Conservation (phyloP, 2,888 invertebrate genomes). For the Helicoverpa assulta region DNA sequence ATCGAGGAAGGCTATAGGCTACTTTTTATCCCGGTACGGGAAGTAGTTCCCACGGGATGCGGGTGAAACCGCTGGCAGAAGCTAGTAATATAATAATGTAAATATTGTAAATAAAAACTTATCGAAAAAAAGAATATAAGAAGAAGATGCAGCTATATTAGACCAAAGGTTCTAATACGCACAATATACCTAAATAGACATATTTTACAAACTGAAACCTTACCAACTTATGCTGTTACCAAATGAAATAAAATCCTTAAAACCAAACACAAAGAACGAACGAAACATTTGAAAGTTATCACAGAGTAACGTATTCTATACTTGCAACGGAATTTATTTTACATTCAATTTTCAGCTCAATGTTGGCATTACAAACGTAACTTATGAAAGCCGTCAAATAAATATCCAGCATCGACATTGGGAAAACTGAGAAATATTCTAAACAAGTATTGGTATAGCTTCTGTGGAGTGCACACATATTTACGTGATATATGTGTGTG, state of each 20-base stretch:
- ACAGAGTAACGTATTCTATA: slow-evolving; percentile 50
- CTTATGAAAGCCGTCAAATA: slow-evolving; percentile 67
- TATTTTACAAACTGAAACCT: background rate
- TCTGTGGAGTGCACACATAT: slow-evolving; percentile 48
- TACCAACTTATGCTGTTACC: no score
- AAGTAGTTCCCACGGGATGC: no score
- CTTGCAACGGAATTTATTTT: slow-evolving; percentile 58
- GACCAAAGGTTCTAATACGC: no score
- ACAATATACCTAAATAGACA: no score
- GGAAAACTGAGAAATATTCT: slow-evolving; percentile 64
- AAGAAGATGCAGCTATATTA: no score
- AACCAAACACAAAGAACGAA: slow-evolving; percentile 35
- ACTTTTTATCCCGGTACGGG: no score
- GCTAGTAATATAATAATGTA: no score
- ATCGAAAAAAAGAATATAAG: no score
- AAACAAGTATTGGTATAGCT: slow-evolving; percentile 59
- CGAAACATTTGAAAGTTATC: slow-evolving; percentile 53
- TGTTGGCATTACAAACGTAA: slow-evolving; percentile 62
- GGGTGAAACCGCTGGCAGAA: no score
- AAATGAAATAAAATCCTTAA: slow-evolving; percentile 18
- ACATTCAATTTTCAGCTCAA: slow-evolving; percentile 62
- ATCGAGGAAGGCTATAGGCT: no score
- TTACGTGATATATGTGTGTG: slow-evolving; percentile 28
- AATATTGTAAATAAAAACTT: no score
- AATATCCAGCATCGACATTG: slow-evolving; percentile 64